Base-by-base conservation (phyloP, 2,797 vertebrate species). In the Neopelma chrysocephalum region DNA sequence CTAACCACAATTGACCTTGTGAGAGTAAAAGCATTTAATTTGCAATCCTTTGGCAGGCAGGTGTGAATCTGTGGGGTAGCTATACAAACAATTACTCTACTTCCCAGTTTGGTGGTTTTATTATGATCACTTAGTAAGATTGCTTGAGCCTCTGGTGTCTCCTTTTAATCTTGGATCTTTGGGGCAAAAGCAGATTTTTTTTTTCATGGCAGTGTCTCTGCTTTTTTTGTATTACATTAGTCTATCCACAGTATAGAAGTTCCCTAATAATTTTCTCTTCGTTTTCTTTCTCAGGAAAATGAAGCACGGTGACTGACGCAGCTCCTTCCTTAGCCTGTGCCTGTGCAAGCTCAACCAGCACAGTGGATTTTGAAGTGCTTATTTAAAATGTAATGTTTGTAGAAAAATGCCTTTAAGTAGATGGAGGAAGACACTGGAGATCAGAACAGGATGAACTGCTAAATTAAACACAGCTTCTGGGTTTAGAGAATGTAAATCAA, bases 381-480 rank as follows among this genome's bases (percentile, higher is more conserved):
- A 53, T 77, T 96, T 95, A 68, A 92, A 95, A 92, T 50, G 13
- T 68, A 62, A 32, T 68, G 8, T 92, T 93, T 90, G 66, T 10
- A 94, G 60, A 70, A 92, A 94, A 83, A 72, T 56, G 22, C 25
- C 50, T 90, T 75, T 65, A 78, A 90, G 42, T 91, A 80, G 48
- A 60, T 69, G 31, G 31, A 77, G 34, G 25, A 94, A 89, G 60
- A 31, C 68, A 48, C 51, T 65, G 36, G 75, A 93, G 84, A 93
- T 42, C 12, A 75, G 56, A 77, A 61, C 11, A 76, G 43, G 56
- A 86, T 54, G 66, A 92, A 92, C 38, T 82, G 6, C 43, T 82
- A 93, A 94, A 86, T 92, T 92, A 94, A 84, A 92, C 79, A 90
- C 86, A 70, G 38, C 73, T 88, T 90, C 85, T 90, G 73, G 38